These are phyloP conservation scores for Aphrocallistes beatrix DNA, from an alignment of 37 sponge, comb jelly and placozoan genomes.

Conservation along the genomic window DNA sequence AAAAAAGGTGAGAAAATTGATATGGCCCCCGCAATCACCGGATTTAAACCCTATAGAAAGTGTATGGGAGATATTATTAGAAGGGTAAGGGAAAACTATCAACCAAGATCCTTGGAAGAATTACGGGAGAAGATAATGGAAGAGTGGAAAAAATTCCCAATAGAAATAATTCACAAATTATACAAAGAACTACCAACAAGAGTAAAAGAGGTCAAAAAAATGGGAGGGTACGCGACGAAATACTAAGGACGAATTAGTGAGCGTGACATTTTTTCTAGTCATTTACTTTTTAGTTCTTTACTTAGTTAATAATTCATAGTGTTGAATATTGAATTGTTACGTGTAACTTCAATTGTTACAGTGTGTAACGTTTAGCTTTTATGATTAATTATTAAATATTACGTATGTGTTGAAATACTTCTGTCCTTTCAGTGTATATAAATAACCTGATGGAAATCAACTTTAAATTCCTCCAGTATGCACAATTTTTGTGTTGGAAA, in stretches of 20 bases:
- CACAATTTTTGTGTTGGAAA: too few species aligned
- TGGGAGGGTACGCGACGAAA: slow-evolving; percentile 1
- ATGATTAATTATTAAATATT: not conserved
- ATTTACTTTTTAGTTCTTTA: too few species aligned
- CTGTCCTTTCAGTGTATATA: not conserved
- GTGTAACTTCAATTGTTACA: not conserved
- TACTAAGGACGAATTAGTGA: not conserved
- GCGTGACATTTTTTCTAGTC: not conserved
- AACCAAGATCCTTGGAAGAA: not conserved
- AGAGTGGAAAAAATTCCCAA: not conserved
- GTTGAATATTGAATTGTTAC: not conserved
- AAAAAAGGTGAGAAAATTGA: not conserved
- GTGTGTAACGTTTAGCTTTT: not conserved
- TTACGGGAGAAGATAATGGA: not conserved
- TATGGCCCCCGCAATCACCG: slow-evolving; percentile 13
- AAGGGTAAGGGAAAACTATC: not conserved
- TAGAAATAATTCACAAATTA: not conserved
- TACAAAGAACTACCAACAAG: not conserved
- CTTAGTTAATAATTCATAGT: too few species aligned
- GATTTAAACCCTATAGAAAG: not conserved
- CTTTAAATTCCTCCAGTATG: too few species aligned
- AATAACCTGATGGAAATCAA: too few species aligned
- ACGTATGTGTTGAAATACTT: slow-evolving; percentile 6
- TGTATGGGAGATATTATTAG: slow-evolving; percentile 11
- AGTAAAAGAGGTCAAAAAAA: not conserved